Percentiles rank a stretch among this genome's conserved stretches.
phyloP scores from a whole-genome alignment of 2,113 vertebrate species.

The Malaclemys terrapin region DNA sequence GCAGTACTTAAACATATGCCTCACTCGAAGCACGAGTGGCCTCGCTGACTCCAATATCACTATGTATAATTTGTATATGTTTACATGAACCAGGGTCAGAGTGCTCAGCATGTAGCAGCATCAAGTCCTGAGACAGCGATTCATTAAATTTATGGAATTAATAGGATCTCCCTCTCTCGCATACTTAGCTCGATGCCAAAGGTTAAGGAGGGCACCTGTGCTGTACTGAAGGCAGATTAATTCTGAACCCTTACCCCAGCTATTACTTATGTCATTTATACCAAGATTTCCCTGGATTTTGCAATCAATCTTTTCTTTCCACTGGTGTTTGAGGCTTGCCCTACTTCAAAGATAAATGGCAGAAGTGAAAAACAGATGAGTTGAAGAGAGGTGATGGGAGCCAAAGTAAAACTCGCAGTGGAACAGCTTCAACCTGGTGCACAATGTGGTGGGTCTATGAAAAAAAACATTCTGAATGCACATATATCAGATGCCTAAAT shows the following conservation, averaged over 20 bases:
- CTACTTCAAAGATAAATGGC: not conserved
- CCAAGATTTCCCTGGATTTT: not conserved
- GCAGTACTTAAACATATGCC: not conserved
- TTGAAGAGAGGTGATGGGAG: not conserved
- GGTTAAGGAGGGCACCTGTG: not conserved
- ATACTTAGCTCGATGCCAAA: not conserved
- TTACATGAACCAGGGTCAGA: not conserved
- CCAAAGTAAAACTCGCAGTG: not conserved
- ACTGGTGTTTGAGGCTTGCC: not conserved
- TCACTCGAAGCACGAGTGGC: not conserved
- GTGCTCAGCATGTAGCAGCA: not conserved
- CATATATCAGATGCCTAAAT: not conserved
- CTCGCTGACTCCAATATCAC: not conserved
- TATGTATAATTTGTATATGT: not conserved
- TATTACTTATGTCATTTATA: not conserved
- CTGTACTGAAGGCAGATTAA: not conserved
- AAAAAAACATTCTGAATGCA: not conserved
- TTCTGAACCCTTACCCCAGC: not conserved
- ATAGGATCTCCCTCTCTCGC: not conserved
- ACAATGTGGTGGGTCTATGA: not conserved
- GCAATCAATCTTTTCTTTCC: not conserved
- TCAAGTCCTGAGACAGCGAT: constrained; percentile 9
- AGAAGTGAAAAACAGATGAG: not conserved
- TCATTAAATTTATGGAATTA: not conserved
- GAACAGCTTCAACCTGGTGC: not conserved